Base-by-base conservation (phyloP, 2,113 vertebrate genomes). In the Erinaceus europaeus region DNA sequence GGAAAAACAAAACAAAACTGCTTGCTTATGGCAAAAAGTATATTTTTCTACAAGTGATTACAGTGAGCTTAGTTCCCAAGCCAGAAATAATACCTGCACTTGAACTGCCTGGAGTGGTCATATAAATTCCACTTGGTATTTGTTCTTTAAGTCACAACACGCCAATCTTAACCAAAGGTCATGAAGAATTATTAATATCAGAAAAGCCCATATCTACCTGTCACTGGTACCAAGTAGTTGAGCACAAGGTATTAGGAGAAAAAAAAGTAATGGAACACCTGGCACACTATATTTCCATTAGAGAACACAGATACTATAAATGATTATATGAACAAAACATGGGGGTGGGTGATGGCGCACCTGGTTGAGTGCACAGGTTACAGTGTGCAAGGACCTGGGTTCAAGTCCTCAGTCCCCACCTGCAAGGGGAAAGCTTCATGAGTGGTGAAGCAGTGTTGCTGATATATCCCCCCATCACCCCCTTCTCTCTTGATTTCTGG, bases 11-110 rank as follows among this genome's bases (percentile, higher is more conserved):
- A 77, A 67, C 81, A 80, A 91, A 94, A 88, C 75, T 86, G 74
- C 72, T 90, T 92, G 91, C 87, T 94, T 92, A 77, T 46, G 57
- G 91, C 25, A 91, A 83, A 73, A n/a, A 53, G 17, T 81, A 17
- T 36, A 67, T 91, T 95, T 80, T 90, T 57, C 91, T 90, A 67
- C 65, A 87, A 79, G 76, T 73, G 74, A 83, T 87, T 93, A 86
- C 25, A 69, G 91, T 92, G 91, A 90, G 80, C 4, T 13, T 82
- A 83, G 79, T 74, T 82, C 87, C 81, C 93, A 92, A 91, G 87
- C 61, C 15, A 75, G 55, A 34, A 93, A 92, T 77, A 92, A 23
- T 12, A 21, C 18, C 59, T 50, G 50, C 21, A 89, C 53, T 73
- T 68, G 52, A 86, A 59, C 20, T 87, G 17, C 17, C 52, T 80